phyloP scores from a whole-genome alignment of 2,797 vertebrate species.

The Lycodopsis pacificus region DNA sequence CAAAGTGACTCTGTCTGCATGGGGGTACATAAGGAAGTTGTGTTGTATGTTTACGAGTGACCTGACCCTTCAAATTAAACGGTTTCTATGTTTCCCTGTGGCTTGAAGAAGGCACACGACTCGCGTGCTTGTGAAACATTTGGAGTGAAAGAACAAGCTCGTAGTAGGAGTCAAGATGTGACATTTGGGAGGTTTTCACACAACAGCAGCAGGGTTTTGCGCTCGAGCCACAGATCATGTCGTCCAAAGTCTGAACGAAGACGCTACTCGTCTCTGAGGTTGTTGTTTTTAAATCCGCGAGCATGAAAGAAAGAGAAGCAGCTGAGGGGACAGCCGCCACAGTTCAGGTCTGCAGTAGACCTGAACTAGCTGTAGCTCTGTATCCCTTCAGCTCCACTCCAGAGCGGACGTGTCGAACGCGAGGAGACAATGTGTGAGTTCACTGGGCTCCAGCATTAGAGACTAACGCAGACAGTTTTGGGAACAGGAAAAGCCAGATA shows the following conservation, averaged over 20 bases:
- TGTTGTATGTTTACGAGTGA: not conserved
- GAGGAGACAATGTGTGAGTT: conserved; percentile 19
- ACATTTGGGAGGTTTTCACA: conserved; percentile 15
- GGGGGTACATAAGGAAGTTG: not conserved
- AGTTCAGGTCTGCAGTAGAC: conserved; percentile 28
- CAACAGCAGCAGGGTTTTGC: conserved; percentile 8
- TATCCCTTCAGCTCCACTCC: conserved; percentile 28
- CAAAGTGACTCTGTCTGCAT: not conserved
- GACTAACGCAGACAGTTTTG: conserved; percentile 21
- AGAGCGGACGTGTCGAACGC: conserved; percentile 30
- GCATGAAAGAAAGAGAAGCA: conserved; percentile 18
- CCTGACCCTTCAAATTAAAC: conserved; percentile 10
- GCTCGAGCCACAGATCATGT: not conserved
- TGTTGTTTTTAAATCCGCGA: conserved; percentile 11
- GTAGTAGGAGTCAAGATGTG: not conserved
- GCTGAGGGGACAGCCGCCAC: conserved; percentile 22
- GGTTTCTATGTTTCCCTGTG: not conserved
- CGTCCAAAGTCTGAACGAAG: not conserved
- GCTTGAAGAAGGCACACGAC: not conserved
- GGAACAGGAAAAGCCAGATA: conserved; percentile 26
- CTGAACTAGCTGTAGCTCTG: no score
- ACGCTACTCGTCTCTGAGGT: conserved; percentile 8
- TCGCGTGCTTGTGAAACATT: not conserved
- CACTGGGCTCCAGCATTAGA: conserved; percentile 27
- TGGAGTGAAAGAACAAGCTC: not conserved